Evolutionary conservation across 1,140 invertebrate species (phyloP).

Genomic region (Pogonognathellus flavescens): DNA sequence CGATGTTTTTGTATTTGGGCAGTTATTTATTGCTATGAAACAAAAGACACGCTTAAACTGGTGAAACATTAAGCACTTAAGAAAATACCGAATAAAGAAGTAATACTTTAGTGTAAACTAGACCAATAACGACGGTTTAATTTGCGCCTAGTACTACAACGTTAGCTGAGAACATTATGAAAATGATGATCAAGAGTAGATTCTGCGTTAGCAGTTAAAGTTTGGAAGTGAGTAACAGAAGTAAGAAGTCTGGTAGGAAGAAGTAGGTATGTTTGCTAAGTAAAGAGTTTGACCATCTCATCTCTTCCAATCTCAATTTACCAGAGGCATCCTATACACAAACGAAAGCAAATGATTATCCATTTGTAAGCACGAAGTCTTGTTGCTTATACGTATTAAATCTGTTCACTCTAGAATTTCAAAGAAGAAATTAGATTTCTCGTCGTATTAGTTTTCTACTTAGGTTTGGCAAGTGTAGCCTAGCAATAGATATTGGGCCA

Average conservation of each 20-base stretch:
- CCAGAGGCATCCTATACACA: conserved; percentile 1
- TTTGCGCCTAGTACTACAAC: too few relatives aligned
- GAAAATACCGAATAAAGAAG: too few relatives aligned
- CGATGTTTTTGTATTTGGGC: too few relatives aligned
- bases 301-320: conserved; percentile 15
- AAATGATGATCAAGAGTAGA: neutral
- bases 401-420: conserved; percentile 2
- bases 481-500: neutral
- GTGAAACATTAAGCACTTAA: too few relatives aligned
- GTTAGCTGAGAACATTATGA: too few relatives aligned
- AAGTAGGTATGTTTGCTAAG: neutral
- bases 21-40: too few relatives aligned
- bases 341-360: conserved; percentile 7
- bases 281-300: neutral
- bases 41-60: too few relatives aligned
- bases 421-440: conserved; percentile 47
- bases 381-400: neutral
- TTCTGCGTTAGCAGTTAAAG: neutral
- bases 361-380: neutral
- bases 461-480: neutral
- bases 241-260: neutral
- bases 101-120: too few relatives aligned
- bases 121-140: too few relatives aligned
- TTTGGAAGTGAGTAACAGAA: conserved; percentile 2
- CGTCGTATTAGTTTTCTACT: conserved; percentile 24